Evolutionary conservation across 2,888 invertebrate genomes (phyloP), one percentile per base, ranked within the genome.

Genomic region (Stenodera caucasica): DNA sequence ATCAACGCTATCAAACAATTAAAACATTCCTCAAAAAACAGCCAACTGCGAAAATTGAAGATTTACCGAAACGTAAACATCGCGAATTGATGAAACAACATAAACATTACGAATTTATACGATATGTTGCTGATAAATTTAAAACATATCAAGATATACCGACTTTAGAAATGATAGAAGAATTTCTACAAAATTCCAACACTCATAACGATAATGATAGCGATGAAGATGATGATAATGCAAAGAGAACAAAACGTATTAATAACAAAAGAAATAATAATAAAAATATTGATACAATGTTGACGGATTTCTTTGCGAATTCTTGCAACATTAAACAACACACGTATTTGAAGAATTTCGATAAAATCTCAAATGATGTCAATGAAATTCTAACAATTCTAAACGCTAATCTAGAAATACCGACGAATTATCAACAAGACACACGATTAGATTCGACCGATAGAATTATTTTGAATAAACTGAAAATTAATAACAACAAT

Each of bases 1-100:
- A 90, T 35, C 85, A 87, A 53, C 83, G 90, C 23, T 86, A 85
- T 72, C 49, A 76, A 0, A 83, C 84, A 0, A 81, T 88, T n/a
- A 71, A 80, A 51, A 81, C 78, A 60, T 86, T 83, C 80, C 77
- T 86, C 53, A 77, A 80, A 57, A 77, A 79, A 23, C 73, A 85
- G 77, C 86, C 85, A 0, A 68, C 81, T 55, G 60, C 70, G 14
- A 78, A 78, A 52, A 64, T 84, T 3, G 61, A 70, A 15, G 67
- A 75, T 51, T 82, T 82, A 61, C 83, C 82, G 0, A 78, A 83
- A n/a, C 77, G 82, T 51, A 66, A 60, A 49, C 65, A 67, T 30
- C 12, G 35, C 2, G 21, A 18, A 40, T 21, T 18, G 9, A 40
- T 40, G 18, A 40, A 40, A 5, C 9, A 21, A 9, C 40, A 65